Conservation (phyloP, 2,113 vertebrate species). For the Anguilla japonica region DNA sequence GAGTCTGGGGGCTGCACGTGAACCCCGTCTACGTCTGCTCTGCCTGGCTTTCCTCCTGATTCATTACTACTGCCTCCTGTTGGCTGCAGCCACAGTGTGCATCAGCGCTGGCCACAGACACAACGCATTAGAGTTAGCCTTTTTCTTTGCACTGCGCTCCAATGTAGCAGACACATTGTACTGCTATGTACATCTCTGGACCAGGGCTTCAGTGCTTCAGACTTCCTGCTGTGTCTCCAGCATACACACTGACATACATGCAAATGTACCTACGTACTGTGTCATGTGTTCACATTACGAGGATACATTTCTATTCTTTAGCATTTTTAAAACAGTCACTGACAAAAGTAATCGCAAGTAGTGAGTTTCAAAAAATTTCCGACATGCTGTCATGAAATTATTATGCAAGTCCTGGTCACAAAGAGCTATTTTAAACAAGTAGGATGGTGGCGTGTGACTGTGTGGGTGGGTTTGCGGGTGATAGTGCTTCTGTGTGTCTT, state of each 20-base stretch:
- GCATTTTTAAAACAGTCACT: neutral
- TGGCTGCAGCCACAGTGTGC: neutral
- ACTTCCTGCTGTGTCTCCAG: neutral
- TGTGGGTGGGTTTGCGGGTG: conserved; percentile 3
- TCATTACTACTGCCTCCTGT: neutral
- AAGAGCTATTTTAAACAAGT: conserved; percentile 49
- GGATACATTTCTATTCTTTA: neutral
- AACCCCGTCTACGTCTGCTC: conserved; percentile 21
- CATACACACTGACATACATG: neutral
- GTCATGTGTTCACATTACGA: neutral
- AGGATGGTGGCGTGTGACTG: conserved; percentile 1
- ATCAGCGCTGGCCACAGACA: neutral
- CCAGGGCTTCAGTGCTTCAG: neutral
- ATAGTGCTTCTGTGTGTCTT: neutral
- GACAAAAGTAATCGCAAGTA: conserved; percentile 33
- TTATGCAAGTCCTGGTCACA: conserved; percentile 56
- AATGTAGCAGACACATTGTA: neutral
- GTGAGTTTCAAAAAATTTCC: conserved; percentile 58
- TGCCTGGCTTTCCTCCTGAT: conserved; percentile 15
- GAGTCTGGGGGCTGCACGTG: conserved; percentile 1
- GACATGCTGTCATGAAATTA: conserved; percentile 55
- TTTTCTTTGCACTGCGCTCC: neutral
- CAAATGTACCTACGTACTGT: neutral
- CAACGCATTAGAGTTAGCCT: neutral
- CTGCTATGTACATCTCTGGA: neutral